A percentile compares a stretch with the other conserved stretches of the same genome.
phyloP scores from a whole-genome alignment of 2,888 invertebrate genomes.

The Aleiodes leptofemur region DNA sequence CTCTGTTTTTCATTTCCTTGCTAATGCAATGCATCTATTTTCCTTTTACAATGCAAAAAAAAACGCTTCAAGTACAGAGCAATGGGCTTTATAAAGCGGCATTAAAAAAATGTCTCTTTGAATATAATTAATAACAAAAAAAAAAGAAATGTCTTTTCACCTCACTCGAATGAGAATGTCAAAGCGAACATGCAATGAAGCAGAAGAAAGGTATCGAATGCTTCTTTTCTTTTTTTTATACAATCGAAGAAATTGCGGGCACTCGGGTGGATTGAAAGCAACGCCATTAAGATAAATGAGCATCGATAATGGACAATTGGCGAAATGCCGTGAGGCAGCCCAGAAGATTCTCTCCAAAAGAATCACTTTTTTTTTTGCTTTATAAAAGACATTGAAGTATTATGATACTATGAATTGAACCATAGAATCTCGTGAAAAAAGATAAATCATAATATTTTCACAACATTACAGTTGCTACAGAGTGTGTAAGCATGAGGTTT shows the following conservation, averaged over 20 bases:
- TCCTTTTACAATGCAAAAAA: no score
- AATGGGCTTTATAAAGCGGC: no score
- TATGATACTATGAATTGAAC: background rate
- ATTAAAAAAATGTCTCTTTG: background rate
- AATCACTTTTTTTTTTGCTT: background rate
- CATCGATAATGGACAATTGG: slow-evolving; percentile 35
- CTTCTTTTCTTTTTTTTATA: background rate
- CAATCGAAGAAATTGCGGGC: background rate
- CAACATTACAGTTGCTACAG: background rate
- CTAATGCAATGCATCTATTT: no score
- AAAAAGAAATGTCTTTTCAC: background rate
- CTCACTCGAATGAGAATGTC: background rate
- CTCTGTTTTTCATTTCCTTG: no score
- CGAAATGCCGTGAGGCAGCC: background rate
- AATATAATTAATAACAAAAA: background rate
- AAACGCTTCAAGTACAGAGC: no score
- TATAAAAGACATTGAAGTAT: slow-evolving; percentile 6
- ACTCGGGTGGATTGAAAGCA: slow-evolving; percentile 22
- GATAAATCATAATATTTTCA: slow-evolving; percentile 14
- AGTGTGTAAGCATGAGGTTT: background rate
- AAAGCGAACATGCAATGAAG: background rate
- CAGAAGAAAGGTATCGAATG: no score
- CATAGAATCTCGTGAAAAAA: background rate
- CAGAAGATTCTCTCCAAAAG: background rate
- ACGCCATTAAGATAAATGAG: slow-evolving; percentile 34